Base-by-base conservation (phyloP, 1,140 invertebrate genomes). In the Listronotus bonariensis region DNA sequence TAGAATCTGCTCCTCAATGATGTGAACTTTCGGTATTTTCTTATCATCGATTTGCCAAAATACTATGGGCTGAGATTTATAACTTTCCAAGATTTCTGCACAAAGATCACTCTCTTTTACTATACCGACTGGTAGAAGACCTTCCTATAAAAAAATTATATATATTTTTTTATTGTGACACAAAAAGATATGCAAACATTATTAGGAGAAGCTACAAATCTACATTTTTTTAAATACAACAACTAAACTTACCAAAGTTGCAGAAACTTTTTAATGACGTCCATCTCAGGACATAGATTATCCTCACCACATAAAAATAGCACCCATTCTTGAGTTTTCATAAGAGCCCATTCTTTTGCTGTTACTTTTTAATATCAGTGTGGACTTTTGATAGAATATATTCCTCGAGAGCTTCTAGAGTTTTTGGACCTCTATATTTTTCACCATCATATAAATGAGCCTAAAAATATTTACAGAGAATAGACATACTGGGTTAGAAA, bases 201-300 rank as follows among this genome's bases (percentile, higher is more conserved):
- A n/a, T n/a, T n/a, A n/a, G n/a, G n/a, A n/a, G n/a, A n/a, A n/a
- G n/a, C n/a, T n/a, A n/a, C n/a, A n/a, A n/a, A n/a, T n/a, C n/a
- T n/a, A n/a, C n/a, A n/a, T n/a, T n/a, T n/a, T n/a, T n/a, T n/a
- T n/a, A n/a, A n/a, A n/a, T n/a, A n/a, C n/a, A n/a, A n/a, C n/a
- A n/a, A n/a, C n/a, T n/a, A 68, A 61, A 80, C 80, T 81, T 80
- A 89, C 88, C 80, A 89, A 80, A 69, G 85, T 85, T 4, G 86
- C 83, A 53, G 86, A 82, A 36, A 89, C 72, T 80, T 88, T 11
- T 82, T 75, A 63, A 78, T 78, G n/a, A 83, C 83, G 54, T 82
- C 77, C 10, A 73, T 68, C 45, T 80, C 79, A 31, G 84, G 82
- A 75, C 87, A 88, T 60, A 83, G 74, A 43, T 77, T 75, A 62